Conservation (phyloP, 2,797 vertebrate genomes). For the Takifugu rubripes region DNA sequence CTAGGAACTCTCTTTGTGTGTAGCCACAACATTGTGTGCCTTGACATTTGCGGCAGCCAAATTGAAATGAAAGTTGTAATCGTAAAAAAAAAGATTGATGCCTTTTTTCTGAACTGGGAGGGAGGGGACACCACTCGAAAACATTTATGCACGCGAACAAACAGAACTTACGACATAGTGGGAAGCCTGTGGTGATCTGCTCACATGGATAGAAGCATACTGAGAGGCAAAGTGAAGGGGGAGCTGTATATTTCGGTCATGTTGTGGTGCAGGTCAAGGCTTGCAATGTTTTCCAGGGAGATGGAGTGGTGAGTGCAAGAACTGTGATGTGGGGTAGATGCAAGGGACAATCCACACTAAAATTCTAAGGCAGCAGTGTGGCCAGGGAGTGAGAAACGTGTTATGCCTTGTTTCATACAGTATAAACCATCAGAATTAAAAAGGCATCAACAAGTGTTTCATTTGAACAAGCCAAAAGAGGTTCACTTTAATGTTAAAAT, state of each 20-base stretch:
- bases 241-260: constrained; percentile 63
- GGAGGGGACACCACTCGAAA: constrained; percentile 25
- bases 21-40: constrained; percentile 42
- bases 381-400: constrained; percentile 50
- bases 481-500: constrained; percentile 15
- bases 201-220: constrained; percentile 50
- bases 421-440: constrained; percentile 52
- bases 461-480: constrained; percentile 67
- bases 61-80: constrained; percentile 58
- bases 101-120: constrained; percentile 42
- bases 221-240: constrained; percentile 29
- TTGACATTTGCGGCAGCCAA: constrained; percentile 55
- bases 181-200: constrained; percentile 37
- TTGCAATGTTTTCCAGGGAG: constrained; percentile 62
- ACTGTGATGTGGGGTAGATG: constrained; percentile 64
- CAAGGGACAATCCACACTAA: constrained; percentile 43
- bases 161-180: constrained; percentile 28
- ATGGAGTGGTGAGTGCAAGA: constrained; percentile 58
- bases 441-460: constrained; percentile 32
- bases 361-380: constrained; percentile 69
- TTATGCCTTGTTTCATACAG: constrained; percentile 52
- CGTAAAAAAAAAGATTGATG: constrained; percentile 65
- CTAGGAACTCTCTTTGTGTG: constrained; percentile 27
- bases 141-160: constrained; percentile 46
- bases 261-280: constrained; percentile 55